Percentiles rank a stretch among this genome's conserved stretches.
phyloP scores from a whole-genome alignment of 2,113 vertebrate genomes.

The Otolemur garnettii region DNA sequence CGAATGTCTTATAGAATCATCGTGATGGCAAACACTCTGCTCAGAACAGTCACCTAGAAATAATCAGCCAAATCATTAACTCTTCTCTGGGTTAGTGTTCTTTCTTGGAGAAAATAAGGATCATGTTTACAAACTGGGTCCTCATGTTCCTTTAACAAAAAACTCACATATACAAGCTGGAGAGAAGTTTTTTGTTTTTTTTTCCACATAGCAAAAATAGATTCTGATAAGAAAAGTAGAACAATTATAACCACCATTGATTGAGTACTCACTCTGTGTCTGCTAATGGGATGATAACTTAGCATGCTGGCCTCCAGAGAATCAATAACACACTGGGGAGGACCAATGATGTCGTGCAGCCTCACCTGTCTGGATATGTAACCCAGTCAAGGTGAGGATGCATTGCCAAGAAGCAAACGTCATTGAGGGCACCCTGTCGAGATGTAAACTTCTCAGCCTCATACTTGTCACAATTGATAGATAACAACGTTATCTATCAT shows the following conservation, averaged over 20 bases:
- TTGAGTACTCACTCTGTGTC: not conserved
- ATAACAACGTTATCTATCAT: not conserved
- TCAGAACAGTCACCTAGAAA: not conserved
- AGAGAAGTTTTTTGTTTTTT: not conserved
- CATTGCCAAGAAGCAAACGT: not conserved
- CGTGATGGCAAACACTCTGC: not conserved
- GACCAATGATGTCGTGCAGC: not conserved
- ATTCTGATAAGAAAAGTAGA: not conserved
- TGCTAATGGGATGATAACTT: not conserved
- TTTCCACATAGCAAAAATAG: not conserved
- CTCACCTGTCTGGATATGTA: not conserved
- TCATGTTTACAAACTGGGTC: not conserved
- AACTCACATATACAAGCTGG: not conserved
- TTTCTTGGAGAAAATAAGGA: not conserved
- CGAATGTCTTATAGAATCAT: not conserved
- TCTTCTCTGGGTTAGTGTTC: not conserved
- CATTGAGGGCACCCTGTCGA: not conserved
- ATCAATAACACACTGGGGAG: not conserved
- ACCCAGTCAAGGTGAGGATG: not conserved
- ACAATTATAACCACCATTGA: not conserved
- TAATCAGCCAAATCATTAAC: not conserved
- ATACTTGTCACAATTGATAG: not conserved
- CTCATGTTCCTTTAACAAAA: not conserved
- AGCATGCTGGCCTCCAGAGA: not conserved
- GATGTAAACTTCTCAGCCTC: not conserved